Conservation (phyloP, 2,888 invertebrate species). For the Priocnemis perturbator region DNA sequence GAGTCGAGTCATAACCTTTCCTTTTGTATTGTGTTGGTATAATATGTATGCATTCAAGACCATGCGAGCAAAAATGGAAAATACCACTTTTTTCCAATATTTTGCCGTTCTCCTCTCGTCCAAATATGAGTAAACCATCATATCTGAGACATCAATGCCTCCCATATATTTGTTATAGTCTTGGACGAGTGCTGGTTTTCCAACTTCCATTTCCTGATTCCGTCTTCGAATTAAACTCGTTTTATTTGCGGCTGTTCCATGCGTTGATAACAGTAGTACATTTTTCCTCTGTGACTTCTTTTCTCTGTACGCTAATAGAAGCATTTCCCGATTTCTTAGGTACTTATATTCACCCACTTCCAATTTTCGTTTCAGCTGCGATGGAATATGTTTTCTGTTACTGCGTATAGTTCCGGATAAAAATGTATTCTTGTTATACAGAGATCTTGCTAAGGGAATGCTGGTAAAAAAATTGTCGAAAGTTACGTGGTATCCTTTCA, state of each 20-base stretch:
- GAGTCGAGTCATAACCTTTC: slow-evolving; percentile 49
- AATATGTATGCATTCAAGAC: slow-evolving; percentile 55
- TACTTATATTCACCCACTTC: slow-evolving; percentile 47
- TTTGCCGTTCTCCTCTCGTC: slow-evolving; percentile 55
- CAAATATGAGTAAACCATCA: slow-evolving; percentile 55
- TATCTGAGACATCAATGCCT: slow-evolving; percentile 55
- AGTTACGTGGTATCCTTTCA: slow-evolving; percentile 31
- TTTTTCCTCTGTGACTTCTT: slow-evolving; percentile 49
- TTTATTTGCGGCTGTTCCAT: slow-evolving; percentile 34
- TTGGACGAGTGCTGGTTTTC: slow-evolving; percentile 35
- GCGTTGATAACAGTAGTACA: slow-evolving; percentile 48
- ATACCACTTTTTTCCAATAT: slow-evolving; percentile 57
- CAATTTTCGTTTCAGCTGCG: slow-evolving; percentile 26
- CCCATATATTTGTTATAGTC: slow-evolving; percentile 55
- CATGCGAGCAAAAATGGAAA: slow-evolving; percentile 55
- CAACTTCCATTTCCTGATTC: slow-evolving; percentile 25
- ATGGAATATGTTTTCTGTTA: slow-evolving; percentile 36
- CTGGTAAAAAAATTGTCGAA: slow-evolving; percentile 31
- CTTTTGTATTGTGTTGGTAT: slow-evolving; percentile 40
- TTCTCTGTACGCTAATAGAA: slow-evolving; percentile 48
- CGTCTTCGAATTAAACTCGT: slow-evolving; percentile 38
- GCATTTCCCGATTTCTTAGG: slow-evolving; percentile 39
- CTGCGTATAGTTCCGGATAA: slow-evolving; percentile 34
- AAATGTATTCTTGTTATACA: slow-evolving; percentile 23
- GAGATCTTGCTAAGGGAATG: slow-evolving; percentile 24